Evolutionary conservation across 2,888 invertebrate species (phyloP), one percentile per base, ranked within the genome.

Genomic region (Temnothorax unifasciatus): DNA sequence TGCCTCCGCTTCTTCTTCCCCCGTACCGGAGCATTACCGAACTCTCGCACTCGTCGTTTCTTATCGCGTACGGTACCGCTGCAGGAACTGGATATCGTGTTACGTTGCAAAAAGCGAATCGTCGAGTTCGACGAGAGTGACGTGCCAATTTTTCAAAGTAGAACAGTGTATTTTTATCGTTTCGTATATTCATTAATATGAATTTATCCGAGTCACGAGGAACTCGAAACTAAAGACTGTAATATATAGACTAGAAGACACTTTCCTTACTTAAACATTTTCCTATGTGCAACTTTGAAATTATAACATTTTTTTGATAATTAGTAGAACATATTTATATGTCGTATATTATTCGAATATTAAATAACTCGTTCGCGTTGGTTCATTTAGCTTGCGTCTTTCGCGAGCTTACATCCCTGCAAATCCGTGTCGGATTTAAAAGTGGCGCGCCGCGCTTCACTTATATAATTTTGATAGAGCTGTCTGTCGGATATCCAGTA

Each of bases 381-480:
- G 21, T 75, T 47, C 64, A 21, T 41, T 34, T 41, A 25, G 0
- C 3, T 4, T 5, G 13, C 54, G 41, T 47, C 71, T 34, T 18
- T 8, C 34, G 11, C 52, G 25, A 15, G 25, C 25, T 77, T 44
- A 25, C n/a, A 13, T 41, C n/a, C 18, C 11, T 11, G 75, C 11
- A 76, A 59, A 74, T 61, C 66, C 47, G 5, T 68, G 29, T 44
- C 57, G 79, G 57, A 29, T 69, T 77, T 29, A 77, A 71, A 44
- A 79, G 21, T 47, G 8, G 47, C 57, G 13, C 44, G 3, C 15
- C 34, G 29, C 13, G 18, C 13, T 11, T 34, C 41, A 34, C 29
- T 73, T 47, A 59, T 50, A 73, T 59, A 81, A 73, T 81, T 73
- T 81, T 73, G 79, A 81, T 81, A 38, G 47, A 81, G 59, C 79